Percentiles rank a stretch among this genome's conserved stretches.
These are phyloP conservation scores for Whitmania pigra DNA, from an alignment of 1,140 invertebrate genomes.

Conservation along the genomic window DNA sequence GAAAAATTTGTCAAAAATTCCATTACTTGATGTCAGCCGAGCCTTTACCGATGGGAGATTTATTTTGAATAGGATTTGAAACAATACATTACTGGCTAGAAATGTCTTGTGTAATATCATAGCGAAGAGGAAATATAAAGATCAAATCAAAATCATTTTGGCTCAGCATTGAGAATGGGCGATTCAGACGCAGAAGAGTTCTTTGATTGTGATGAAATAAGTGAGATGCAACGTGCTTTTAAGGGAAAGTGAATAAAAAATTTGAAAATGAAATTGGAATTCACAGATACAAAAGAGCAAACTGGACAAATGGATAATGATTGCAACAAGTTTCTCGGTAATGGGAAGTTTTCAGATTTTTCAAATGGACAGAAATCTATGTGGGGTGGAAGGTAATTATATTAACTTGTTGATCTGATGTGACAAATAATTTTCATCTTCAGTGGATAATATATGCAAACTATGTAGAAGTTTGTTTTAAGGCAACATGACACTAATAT, in stretches of 20 bases:
- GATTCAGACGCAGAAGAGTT: slow-evolving; percentile 9
- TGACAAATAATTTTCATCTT: neutral
- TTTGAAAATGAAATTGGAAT: neutral
- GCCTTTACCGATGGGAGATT: too few species aligned
- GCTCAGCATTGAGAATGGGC: neutral
- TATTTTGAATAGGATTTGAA: too few species aligned
- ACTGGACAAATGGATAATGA: neutral
- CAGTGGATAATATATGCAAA: neutral
- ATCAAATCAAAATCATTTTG: too few species aligned
- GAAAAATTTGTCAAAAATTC: too few species aligned
- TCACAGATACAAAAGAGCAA: slow-evolving; percentile 3
- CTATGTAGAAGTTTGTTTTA: neutral
- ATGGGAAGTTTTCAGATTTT: neutral
- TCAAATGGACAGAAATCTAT: slow-evolving; percentile 9
- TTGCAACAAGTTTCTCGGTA: neutral
- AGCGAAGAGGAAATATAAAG: too few species aligned
- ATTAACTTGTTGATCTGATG: neutral
- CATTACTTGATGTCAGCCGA: too few species aligned
- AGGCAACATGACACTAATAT: neutral
- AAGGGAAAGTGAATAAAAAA: neutral
- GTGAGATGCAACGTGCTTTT: neutral
- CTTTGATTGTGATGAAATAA: slow-evolving; percentile 10
- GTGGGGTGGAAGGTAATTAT: slow-evolving; percentile 1
- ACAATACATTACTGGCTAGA: too few species aligned
- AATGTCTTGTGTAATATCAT: too few species aligned